Evolutionary conservation across 2,888 invertebrate species (phyloP).

Genomic region (Eilema depressum): DNA sequence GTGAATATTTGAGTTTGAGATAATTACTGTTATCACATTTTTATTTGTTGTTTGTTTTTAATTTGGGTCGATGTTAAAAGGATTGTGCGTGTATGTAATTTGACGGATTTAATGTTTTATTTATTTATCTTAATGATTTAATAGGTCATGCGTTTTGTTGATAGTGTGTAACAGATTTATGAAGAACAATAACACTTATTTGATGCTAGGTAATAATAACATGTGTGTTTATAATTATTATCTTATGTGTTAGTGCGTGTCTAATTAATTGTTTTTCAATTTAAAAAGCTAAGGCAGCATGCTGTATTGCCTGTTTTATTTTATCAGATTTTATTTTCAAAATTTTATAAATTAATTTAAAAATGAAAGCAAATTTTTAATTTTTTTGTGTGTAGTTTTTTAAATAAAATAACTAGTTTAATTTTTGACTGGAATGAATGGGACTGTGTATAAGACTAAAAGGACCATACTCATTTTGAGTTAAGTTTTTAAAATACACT

Average conservation of each 20-base stretch:
- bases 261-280: background rate
- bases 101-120: constrained; percentile 32
- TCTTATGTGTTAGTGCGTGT: background rate
- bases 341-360: background rate
- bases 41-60: constrained; percentile 64
- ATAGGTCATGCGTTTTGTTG: constrained; percentile 42
- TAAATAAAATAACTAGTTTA: too few relatives aligned
- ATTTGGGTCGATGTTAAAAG: constrained; percentile 74
- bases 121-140: constrained; percentile 45
- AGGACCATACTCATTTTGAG: background rate
- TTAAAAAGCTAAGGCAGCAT: background rate
- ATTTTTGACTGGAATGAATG: too few relatives aligned
- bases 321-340: background rate
- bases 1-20: constrained; percentile 71
- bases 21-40: constrained; percentile 56
- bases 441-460: background rate
- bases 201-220: background rate
- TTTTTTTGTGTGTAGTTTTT: too few relatives aligned
- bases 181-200: constrained; percentile 11
- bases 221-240: background rate
- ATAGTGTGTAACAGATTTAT: constrained; percentile 29
- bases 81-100: constrained; percentile 49
- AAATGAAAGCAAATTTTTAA: background rate
- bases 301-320: background rate
- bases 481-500: background rate